phyloP scores from a whole-genome alignment of 1,140 invertebrate genomes.

The Cydia splendana region DNA sequence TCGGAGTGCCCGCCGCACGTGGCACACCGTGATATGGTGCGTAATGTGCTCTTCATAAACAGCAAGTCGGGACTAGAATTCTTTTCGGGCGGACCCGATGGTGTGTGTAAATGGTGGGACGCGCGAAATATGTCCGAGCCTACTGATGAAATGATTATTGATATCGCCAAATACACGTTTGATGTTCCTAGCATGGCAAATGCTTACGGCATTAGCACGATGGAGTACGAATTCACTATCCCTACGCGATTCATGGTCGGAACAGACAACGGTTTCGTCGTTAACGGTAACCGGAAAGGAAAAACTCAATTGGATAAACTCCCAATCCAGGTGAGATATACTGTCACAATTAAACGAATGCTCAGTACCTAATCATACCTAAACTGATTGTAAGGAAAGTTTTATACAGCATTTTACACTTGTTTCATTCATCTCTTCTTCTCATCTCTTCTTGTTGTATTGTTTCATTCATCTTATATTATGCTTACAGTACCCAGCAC shows the following conservation, averaged over 20 bases:
- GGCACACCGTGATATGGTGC: constrained; percentile 89
- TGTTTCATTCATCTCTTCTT: not conserved
- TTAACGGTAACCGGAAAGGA: constrained; percentile 89
- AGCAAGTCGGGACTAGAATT: constrained; percentile 92
- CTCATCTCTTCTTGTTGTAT: too few relatives aligned
- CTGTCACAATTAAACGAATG: not conserved
- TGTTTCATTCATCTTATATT: not conserved
- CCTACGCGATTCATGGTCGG: constrained; percentile 90
- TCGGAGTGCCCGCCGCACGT: constrained; percentile 82
- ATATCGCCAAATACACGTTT: constrained; percentile 83
- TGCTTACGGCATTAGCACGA: constrained; percentile 87
- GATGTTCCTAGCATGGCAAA: constrained; percentile 85
- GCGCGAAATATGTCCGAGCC: constrained; percentile 89
- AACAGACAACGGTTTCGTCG: constrained; percentile 88
- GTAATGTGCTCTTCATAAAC: constrained; percentile 88
- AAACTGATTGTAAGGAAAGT: too few relatives aligned
- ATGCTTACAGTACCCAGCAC: constrained; percentile 86
- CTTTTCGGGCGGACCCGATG: constrained; percentile 94
- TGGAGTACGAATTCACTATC: constrained; percentile 95
- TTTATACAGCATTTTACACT: too few relatives aligned
- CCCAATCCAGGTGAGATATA: constrained; percentile 76
- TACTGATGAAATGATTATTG: constrained; percentile 89
- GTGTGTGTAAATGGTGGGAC: constrained; percentile 93
- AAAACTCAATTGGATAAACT: constrained; percentile 91
- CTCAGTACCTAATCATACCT: too few relatives aligned